phyloP scores from a whole-genome alignment of 53 echinoderm and acorn worm species.

The Holothuria leucospilota region DNA sequence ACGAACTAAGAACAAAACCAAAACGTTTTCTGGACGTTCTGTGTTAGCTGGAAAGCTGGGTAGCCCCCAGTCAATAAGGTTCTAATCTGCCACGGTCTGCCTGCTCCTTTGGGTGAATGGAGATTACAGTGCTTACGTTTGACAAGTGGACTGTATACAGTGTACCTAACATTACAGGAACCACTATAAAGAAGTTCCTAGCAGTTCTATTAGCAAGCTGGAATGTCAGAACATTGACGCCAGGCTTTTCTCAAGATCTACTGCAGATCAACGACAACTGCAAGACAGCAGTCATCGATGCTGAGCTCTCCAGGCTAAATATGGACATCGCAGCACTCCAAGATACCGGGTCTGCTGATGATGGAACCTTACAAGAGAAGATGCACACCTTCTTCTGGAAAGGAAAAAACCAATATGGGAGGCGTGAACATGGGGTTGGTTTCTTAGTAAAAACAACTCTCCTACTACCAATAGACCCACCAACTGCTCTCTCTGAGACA shows the following conservation, averaged over 20 bases:
- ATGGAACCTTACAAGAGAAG: constrained; percentile 30
- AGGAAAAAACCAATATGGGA: constrained; percentile 35
- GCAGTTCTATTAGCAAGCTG: too few species aligned
- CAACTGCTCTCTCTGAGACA: constrained; percentile 11
- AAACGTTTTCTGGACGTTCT: too few species aligned
- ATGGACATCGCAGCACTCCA: constrained; percentile 56
- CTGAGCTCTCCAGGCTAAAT: constrained; percentile 42
- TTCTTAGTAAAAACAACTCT: constrained; percentile 41
- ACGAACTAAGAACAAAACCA: too few species aligned
- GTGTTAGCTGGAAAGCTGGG: too few species aligned
- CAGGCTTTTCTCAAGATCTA: too few species aligned
- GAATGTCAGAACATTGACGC: too few species aligned
- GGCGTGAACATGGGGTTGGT: constrained; percentile 17
- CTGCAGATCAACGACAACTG: too few species aligned
- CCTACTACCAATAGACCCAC: constrained; percentile 19
- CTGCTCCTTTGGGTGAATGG: constrained; percentile 59
- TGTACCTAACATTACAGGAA: too few species aligned
- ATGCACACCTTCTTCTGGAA: constrained; percentile 63
- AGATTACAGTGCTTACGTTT: too few species aligned
- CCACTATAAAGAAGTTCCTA: too few species aligned
- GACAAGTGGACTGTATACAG: too few species aligned
- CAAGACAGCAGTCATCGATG: too few species aligned
- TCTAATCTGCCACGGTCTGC: constrained; percentile 50
- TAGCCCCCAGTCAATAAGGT: constrained; percentile 72
- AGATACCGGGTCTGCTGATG: constrained; percentile 34